These are phyloP conservation scores for Antechinus stuartii DNA, from an alignment of 2,113 vertebrate genomes.

Conservation along the genomic window DNA sequence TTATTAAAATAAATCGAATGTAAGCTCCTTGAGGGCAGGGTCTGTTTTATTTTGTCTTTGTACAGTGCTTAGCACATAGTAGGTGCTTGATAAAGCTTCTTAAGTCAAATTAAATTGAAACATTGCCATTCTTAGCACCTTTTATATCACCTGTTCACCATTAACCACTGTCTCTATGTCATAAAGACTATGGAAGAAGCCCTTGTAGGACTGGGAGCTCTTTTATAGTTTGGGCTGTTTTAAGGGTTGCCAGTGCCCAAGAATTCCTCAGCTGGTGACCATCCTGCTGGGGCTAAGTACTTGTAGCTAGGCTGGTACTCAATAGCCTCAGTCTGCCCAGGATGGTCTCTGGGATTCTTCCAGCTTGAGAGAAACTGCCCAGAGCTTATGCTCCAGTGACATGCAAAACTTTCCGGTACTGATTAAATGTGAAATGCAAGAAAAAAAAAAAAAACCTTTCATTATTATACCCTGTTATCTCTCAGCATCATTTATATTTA, in stretches of 20 bases:
- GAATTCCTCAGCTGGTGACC: neutral
- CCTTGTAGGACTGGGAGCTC: neutral
- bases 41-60: neutral
- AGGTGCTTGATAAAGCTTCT: neutral
- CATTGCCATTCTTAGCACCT: neutral
- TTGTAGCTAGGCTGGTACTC: neutral
- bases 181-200: neutral
- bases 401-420: neutral
- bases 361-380: neutral
- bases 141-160: neutral
- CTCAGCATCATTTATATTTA: slow-evolving; percentile 64
- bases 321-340: neutral
- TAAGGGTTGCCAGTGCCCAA: neutral
- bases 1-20: neutral
- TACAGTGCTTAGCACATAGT: neutral
- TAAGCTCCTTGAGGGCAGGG: neutral
- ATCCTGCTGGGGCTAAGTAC: neutral
- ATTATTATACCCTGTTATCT: neutral
- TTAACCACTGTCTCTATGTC: neutral
- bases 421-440: neutral
- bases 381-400: neutral
- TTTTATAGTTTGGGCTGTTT: neutral
- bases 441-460: neutral
- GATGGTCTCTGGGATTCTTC: neutral
- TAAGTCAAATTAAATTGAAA: neutral